Conservation (phyloP, 23 tunicate species). For the Styela clava region DNA sequence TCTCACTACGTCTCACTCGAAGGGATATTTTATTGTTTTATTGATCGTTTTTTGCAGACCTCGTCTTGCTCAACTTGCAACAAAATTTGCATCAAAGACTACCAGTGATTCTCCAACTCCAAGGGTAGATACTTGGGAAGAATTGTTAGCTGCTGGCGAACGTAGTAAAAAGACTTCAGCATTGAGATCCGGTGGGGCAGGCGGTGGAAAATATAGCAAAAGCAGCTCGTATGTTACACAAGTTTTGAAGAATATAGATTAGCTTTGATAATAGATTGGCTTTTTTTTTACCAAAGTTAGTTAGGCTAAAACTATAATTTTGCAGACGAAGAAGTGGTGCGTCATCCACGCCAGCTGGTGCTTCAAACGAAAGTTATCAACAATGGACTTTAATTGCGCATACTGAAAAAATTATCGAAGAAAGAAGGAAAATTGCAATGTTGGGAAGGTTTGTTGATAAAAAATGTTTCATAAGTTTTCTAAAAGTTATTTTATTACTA, state of each 20-base stretch:
- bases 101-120: constrained; percentile 15
- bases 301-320: too few species aligned
- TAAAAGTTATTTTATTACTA: neutral
- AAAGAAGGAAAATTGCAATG: constrained; percentile 32
- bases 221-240: neutral
- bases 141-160: constrained; percentile 49
- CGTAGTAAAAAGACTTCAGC: constrained; percentile 2
- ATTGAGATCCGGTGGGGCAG: constrained; percentile 5
- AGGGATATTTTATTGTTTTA: too few species aligned
- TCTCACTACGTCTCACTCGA: too few species aligned
- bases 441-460: constrained; percentile 30
- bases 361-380: neutral
- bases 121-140: constrained; percentile 79
- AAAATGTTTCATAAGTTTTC: too few species aligned
- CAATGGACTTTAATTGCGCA: constrained; percentile 45
- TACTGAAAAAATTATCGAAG: constrained; percentile 44
- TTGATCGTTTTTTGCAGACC: constrained; percentile 32
- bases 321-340: constrained; percentile 33
- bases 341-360: constrained; percentile 17
- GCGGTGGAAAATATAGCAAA: constrained; percentile 22
- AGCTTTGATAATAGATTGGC: too few species aligned
- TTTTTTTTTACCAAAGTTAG: too few species aligned
- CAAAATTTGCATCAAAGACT: constrained; percentile 20
- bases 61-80: constrained; percentile 31
- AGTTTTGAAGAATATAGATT: too few species aligned